Evolutionary conservation across 2,888 invertebrate genomes (phyloP).

Genomic region (Sphaerophoria rueppellii): DNA sequence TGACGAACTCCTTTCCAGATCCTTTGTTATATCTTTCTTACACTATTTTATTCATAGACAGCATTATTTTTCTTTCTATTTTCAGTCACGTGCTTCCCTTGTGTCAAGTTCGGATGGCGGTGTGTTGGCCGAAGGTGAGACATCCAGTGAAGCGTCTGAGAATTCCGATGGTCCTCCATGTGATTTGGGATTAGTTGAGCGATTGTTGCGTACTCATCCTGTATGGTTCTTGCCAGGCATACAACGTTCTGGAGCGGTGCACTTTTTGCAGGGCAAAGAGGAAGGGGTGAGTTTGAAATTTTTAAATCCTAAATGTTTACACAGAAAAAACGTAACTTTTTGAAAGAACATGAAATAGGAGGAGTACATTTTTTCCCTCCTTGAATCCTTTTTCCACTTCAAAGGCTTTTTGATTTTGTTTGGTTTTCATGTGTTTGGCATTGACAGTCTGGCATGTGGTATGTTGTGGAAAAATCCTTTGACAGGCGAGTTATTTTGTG

Average conservation of each 20-base stretch:
- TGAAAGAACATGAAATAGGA: constrained; percentile 20
- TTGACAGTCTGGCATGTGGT: constrained; percentile 63
- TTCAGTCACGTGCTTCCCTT: constrained; percentile 82
- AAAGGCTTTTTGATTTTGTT: constrained; percentile 54
- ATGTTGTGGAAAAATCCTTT: constrained; percentile 55
- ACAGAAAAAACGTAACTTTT: neutral
- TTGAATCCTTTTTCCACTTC: constrained; percentile 65
- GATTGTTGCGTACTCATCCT: constrained; percentile 94
- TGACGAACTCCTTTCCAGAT: constrained; percentile 41
- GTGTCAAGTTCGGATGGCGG: constrained; percentile 84
- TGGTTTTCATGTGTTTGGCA: constrained; percentile 39
- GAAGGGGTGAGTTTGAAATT: constrained; percentile 88
- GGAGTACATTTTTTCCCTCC: constrained; percentile 13
- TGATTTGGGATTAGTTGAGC: constrained; percentile 92
- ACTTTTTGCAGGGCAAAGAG: constrained; percentile 95
- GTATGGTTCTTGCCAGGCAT: constrained; percentile 98
- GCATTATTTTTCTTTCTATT: constrained; percentile 68
- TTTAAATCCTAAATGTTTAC: neutral
- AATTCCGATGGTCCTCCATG: constrained; percentile 86
- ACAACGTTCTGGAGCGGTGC: constrained; percentile 95
- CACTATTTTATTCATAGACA: neutral
- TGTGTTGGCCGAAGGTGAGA: constrained; percentile 84
- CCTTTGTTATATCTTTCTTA: constrained; percentile 30
- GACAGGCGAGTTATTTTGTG: constrained; percentile 33
- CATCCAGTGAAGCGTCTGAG: constrained; percentile 85